Base-by-base conservation (phyloP, 2,797 vertebrate genomes). In the Gambusia yucatana region DNA sequence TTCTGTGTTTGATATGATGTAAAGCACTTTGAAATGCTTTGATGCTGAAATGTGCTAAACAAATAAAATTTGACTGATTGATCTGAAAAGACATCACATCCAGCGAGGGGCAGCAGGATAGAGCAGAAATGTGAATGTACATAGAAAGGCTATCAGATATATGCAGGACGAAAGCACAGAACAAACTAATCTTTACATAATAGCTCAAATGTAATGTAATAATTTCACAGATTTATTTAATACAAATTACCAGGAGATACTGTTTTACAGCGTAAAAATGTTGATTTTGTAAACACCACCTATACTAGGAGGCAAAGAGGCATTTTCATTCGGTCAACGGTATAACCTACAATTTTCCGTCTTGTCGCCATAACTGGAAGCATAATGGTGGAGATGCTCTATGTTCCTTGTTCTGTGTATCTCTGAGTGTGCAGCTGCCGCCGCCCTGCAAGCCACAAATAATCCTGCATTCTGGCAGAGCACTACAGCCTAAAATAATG, bases 401-500 rank as follows among this genome's bases (percentile, higher is more conserved):
- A 84, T 77, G 84, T 87, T 92, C 89, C 83, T 79, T 82, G 91
- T 80, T 90, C 76, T 77, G 86, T 94, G 88, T 93, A 93, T 94
- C 91, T 93, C 79, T 89, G 89, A 91, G 86, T 86, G 67, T 85
- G 89, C 94, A 94, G 93, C 92, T 94, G 90, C 90, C 80, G 50
- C 89, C 83, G 36, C 89, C 91, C 87, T 87, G 86, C 79, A 86
- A 92, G 91, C 89, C 82, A 86, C 77, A 73, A 90, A 92, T 94
- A 93, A 95, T 94, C 92, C 91, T 59, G 41, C 77, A 57, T 87
- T 73, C 84, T 93, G 93, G 93, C 93, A 92, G 50, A 82, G 85
- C 77, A 77, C 82, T 84, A 84, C 84, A 89, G 90, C 89, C 92
- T 91, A 92, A 92, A 93, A 94, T 92, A 95, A 94, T 91, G 88